Evolutionary conservation across 2,797 vertebrate genomes (phyloP), one percentile per base, ranked within the genome.

Genomic region (Balearica regulorum): DNA sequence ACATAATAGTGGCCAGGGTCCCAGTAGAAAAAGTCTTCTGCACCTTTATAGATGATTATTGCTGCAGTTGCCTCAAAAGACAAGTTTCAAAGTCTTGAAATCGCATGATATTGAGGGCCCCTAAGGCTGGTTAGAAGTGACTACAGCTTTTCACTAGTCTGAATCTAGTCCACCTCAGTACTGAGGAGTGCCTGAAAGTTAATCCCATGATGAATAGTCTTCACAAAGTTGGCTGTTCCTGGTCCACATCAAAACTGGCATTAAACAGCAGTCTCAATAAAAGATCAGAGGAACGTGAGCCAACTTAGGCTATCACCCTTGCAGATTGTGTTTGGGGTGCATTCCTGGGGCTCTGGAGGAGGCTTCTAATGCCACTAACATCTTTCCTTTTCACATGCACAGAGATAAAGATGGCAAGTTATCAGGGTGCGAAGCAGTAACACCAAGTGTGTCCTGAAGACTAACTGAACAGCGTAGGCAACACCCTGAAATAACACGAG

Each of bases 381-480:
- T 93, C 88, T 95, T 75, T 89, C 16, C 61, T 89, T 95, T 96
- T 87, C 88, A 94, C 94, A 87, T 94, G 89, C 87, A 83, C n/a
- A 81, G 49, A 95, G 96, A 96, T 96, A 96, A 97, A 96, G 75
- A 65, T 81, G 78, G 64, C 75, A 90, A 96, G 90, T 95, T 97
- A 92, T 97, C 96, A 95, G 88, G 58, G 83, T 92, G 46, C 4
- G 35, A 91, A 71, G 81, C 69, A 97, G 87, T 94, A 96, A 95
- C 86, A 95, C 57, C 81, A 69, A 92, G 89, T 94, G 92, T 94
- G 83, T 93, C 71, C 70, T 96, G 92, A 93, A 95, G 94, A 87
- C 92, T 94, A 93, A 93, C 31, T 93, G 57, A 94, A 49, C 48
- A 72, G 71, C 9, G 25, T 55, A 85, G 71, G 91, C 75, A 85